These are phyloP conservation scores for Ochotona curzoniae DNA, from an alignment of 2,113 vertebrate genomes.

Conservation along the genomic window DNA sequence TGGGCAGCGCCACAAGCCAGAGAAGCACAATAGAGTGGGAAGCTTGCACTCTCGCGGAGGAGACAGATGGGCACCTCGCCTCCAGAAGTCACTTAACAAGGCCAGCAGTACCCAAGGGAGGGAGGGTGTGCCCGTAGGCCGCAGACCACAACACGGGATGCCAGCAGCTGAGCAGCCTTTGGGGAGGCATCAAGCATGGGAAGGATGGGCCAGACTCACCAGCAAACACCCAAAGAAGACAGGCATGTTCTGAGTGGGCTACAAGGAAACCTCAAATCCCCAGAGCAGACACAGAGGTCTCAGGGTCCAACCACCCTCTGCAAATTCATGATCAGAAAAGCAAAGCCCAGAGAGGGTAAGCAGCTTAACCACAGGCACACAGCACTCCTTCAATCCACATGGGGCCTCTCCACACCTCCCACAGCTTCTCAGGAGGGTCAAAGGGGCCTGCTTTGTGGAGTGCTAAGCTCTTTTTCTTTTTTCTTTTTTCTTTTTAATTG, in stretches of 20 bases:
- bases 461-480: not conserved
- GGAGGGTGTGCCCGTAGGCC: not conserved
- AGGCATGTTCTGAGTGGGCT: not conserved
- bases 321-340: not conserved
- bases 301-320: not conserved
- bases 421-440: not conserved
- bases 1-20: not conserved
- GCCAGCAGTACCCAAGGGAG: not conserved
- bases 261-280: not conserved
- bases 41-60: conserved; percentile 48
- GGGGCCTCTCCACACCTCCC: not conserved
- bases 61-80: conserved; percentile 61
- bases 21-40: conserved; percentile 61
- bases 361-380: not conserved
- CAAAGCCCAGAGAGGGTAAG: not conserved
- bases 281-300: not conserved
- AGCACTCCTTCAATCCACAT: not conserved
- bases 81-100: conserved; percentile 54
- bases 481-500: not conserved
- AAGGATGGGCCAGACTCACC: not conserved
- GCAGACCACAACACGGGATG: not conserved
- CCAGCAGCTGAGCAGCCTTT: not conserved
- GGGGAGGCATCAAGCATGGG: not conserved
- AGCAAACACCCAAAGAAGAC: not conserved
- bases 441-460: not conserved